phyloP scores from a whole-genome alignment of 2,113 vertebrate species.

The Vanacampus margaritifer region DNA sequence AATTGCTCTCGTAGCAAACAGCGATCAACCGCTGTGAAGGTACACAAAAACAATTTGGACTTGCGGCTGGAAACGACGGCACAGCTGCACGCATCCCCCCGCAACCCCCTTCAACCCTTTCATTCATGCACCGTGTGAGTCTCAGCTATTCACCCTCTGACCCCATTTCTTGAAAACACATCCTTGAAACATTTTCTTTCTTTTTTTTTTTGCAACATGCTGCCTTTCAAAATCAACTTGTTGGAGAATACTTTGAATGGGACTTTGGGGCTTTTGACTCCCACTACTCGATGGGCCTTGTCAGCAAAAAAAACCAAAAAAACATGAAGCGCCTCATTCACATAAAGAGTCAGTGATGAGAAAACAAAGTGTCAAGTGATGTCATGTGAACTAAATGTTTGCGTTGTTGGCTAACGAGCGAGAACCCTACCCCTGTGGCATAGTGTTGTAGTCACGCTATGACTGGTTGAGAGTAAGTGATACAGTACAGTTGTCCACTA shows the following conservation, averaged over 20 bases:
- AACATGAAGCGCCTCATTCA: too few relatives aligned
- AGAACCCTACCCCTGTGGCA: background rate
- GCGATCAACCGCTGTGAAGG: background rate
- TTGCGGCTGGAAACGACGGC: background rate
- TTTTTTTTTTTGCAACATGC: background rate
- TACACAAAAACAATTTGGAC: conserved; percentile 4
- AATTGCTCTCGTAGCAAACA: conserved; percentile 1
- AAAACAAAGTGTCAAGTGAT: background rate
- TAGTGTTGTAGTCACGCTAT: background rate
- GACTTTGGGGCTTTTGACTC: background rate
- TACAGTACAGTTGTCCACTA: background rate
- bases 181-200: background rate
- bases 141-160: background rate
- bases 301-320: background rate
- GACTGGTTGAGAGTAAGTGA: background rate
- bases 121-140: background rate
- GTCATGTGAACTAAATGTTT: background rate
- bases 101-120: background rate
- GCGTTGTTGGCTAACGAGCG: background rate
- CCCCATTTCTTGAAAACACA: background rate
- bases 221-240: background rate
- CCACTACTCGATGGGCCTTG: background rate
- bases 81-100: background rate
- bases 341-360: background rate
- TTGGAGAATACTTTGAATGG: background rate